Conservation (phyloP, 2,113 vertebrate species). For the Chrysemys picta region DNA sequence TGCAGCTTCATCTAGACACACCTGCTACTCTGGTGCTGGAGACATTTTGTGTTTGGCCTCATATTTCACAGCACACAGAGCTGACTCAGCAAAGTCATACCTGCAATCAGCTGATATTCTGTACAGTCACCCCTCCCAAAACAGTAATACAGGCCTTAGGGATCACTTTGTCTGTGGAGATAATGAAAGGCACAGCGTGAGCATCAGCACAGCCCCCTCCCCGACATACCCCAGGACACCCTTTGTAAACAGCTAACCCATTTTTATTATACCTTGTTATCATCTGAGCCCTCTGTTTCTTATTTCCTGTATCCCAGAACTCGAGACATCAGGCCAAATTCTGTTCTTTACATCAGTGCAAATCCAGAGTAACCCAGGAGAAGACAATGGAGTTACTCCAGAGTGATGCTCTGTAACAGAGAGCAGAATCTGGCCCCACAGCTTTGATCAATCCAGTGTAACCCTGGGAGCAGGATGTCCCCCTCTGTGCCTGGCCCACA, state of each 20-base stretch:
- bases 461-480: background rate
- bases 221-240: background rate
- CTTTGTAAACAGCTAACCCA: background rate
- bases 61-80: background rate
- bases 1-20: constrained; percentile 10
- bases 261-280: background rate
- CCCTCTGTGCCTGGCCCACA: background rate
- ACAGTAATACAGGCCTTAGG: background rate
- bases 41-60: background rate
- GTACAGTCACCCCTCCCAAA: background rate
- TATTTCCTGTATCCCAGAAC: background rate
- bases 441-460: background rate
- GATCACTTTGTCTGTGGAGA: background rate
- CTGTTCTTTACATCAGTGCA: background rate
- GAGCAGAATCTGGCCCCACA: background rate
- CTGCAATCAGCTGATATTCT: background rate
- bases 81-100: background rate
- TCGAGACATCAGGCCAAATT: background rate
- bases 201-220: background rate
- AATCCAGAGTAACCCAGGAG: fast-evolving
- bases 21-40: background rate
- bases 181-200: background rate
- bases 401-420: fast-evolving
- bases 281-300: background rate
- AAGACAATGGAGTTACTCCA: background rate